phyloP scores from a whole-genome alignment of 2,888 invertebrate species.

The Xanthostigma xanthostigma region DNA sequence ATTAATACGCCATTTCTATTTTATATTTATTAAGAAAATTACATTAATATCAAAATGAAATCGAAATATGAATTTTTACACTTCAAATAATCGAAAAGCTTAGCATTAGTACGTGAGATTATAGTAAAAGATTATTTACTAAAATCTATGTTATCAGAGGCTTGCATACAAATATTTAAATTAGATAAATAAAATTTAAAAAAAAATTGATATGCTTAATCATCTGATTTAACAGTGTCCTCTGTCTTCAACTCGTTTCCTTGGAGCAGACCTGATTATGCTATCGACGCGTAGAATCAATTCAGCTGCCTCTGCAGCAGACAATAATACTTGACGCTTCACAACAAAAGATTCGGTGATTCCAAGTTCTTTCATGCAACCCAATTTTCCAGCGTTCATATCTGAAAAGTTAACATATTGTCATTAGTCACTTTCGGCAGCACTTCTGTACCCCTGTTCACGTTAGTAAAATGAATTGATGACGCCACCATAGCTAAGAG shows the following conservation, averaged over 20 bases:
- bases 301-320: conserved; percentile 94
- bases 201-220: conserved; percentile 1
- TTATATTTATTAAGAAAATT: not conserved
- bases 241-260: conserved; percentile 73
- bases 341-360: conserved; percentile 96
- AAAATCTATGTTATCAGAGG: no score
- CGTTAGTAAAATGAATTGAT: no score
- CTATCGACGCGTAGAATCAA: conserved; percentile 98
- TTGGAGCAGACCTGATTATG: conserved; percentile 84
- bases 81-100: no score
- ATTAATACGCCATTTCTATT: not conserved
- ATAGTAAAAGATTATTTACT: no score
- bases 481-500: no score
- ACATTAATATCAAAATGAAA: not conserved
- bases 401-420: conserved; percentile 35
- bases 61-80: not conserved
- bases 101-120: no score
- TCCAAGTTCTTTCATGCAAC: conserved; percentile 81
- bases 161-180: no score
- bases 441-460: no score
- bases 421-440: no score
- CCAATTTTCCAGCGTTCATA: conserved; percentile 76
- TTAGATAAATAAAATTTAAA: not conserved
- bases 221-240: conserved; percentile 51
- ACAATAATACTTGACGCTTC: conserved; percentile 86